Evolutionary conservation across 2,888 invertebrate species (phyloP).

Genomic region (Hemaris fuciformis): DNA sequence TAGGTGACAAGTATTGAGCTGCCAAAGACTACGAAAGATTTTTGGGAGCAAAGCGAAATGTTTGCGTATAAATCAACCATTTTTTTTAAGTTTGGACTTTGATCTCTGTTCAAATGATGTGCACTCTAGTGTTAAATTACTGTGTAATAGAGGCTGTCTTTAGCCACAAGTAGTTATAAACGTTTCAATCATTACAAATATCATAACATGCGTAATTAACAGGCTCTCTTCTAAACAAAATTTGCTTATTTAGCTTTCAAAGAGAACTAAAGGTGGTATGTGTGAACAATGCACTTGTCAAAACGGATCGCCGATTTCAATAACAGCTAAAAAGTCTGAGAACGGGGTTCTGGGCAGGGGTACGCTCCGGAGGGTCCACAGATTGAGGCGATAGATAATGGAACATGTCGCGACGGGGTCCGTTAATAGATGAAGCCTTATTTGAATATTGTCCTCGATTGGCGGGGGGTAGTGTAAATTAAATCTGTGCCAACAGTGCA

Average conservation of each 20-base stretch:
- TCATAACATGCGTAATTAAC: no score
- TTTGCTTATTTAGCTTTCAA: background rate
- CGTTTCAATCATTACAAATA: no score
- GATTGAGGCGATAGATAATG: constrained; percentile 73
- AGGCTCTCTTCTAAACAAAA: background rate
- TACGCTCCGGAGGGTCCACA: constrained; percentile 55
- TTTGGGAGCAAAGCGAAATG: no score
- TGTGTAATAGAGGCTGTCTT: no score
- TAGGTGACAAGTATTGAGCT: no score
- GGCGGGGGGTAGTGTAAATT: constrained; percentile 72
- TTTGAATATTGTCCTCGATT: constrained; percentile 77
- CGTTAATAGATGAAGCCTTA: constrained; percentile 78
- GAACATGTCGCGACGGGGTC: constrained; percentile 70
- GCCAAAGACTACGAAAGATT: no score
- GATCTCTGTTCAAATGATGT: no score
- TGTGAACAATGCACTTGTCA: constrained; percentile 6
- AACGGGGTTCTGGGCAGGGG: constrained; percentile 27
- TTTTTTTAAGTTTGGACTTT: no score
- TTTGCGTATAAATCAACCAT: no score
- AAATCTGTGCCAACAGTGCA: constrained; percentile 66
- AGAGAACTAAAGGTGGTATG: background rate
- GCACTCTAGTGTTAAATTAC: no score
- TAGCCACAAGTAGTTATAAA: no score
- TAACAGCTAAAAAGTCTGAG: constrained; percentile 29
- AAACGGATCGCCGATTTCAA: constrained; percentile 15